These are phyloP conservation scores for Blomia tropicalis DNA, from an alignment of 2,888 invertebrate genomes.

Conservation along the genomic window DNA sequence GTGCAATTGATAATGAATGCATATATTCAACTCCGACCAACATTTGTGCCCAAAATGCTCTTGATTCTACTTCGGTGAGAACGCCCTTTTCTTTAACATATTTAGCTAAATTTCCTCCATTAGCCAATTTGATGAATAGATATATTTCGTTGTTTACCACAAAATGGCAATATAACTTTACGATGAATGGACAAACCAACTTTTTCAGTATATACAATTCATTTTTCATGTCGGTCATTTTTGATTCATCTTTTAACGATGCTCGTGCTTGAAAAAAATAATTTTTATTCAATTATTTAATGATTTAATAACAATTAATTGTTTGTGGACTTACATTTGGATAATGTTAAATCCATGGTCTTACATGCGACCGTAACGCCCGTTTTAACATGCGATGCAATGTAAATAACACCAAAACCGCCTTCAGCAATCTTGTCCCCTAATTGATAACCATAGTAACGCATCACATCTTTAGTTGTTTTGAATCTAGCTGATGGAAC, in stretches of 20 bases:
- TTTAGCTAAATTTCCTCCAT: background rate
- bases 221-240: slow-evolving; percentile 4
- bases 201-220: slow-evolving; percentile 10
- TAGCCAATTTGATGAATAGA: slow-evolving; percentile 6
- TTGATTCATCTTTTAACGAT: background rate
- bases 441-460: slow-evolving; percentile 5
- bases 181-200: background rate
- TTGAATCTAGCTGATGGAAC: background rate
- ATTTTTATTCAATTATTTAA: background rate
- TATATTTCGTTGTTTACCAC: background rate
- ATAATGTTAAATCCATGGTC: background rate
- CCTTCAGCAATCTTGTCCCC: slow-evolving; percentile 5
- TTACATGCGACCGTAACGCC: slow-evolving; percentile 3
- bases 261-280: background rate
- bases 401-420: background rate
- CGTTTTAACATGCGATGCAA: background rate
- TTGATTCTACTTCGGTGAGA: slow-evolving; percentile 2
- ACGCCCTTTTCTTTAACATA: background rate
- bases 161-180: slow-evolving; percentile 7
- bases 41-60: background rate
- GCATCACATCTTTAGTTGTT: background rate
- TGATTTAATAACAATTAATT: background rate
- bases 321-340: background rate
- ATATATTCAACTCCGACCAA: slow-evolving; percentile 7
- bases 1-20: slow-evolving; percentile 1